Conservation (phyloP, 2,113 vertebrate species). For the Brachypteracias leptosomus region DNA sequence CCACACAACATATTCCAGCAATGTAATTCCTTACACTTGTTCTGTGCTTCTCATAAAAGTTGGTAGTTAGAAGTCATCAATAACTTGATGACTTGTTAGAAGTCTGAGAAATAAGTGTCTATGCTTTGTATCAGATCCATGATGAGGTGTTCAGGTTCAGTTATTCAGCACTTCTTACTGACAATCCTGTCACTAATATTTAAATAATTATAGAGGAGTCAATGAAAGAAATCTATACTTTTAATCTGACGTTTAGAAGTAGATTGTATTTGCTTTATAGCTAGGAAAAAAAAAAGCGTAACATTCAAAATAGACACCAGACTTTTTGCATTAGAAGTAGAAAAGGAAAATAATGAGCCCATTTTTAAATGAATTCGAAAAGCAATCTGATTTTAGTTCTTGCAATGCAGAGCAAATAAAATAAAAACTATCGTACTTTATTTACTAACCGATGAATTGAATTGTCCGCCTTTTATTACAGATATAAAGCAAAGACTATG, state of each 20-base stretch:
- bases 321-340: conserved; percentile 59
- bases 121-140: conserved; percentile 6
- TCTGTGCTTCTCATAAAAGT: conserved; percentile 29
- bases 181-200: conserved; percentile 26
- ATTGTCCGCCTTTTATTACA: conserved; percentile 93
- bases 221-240: conserved; percentile 47
- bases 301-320: conserved; percentile 50
- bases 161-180: conserved; percentile 17
- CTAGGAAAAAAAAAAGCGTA: neutral
- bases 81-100: neutral
- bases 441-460: conserved; percentile 94
- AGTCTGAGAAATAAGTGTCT: conserved; percentile 30
- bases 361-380: conserved; percentile 76
- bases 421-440: conserved; percentile 84
- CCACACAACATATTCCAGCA: neutral
- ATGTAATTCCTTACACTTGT: neutral
- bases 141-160: conserved; percentile 18
- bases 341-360: conserved; percentile 67
- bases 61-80: neutral
- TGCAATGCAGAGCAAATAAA: conserved; percentile 76
- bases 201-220: conserved; percentile 41
- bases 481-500: conserved; percentile 90
- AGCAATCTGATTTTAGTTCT: conserved; percentile 80
- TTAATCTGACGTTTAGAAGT: conserved; percentile 57
- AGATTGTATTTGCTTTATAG: conserved; percentile 56